Percentiles rank a stretch among this genome's conserved stretches.
Conservation (phyloP, 64 coral and sea anemone genomes). For the Montipora sp. region DNA sequence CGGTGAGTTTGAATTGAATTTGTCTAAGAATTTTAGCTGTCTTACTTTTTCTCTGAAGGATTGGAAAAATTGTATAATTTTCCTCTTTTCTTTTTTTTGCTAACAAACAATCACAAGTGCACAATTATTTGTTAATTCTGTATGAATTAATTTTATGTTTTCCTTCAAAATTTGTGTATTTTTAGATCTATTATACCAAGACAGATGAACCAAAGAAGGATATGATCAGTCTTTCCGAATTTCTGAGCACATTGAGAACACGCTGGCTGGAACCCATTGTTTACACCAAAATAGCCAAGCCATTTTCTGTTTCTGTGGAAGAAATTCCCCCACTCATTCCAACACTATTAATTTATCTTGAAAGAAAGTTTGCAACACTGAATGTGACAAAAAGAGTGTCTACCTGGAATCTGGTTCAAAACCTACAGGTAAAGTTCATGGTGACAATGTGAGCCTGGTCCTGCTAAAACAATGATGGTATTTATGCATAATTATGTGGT, state of each 20-base stretch:
- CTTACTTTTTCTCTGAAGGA: too few species aligned
- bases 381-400: neutral
- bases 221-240: neutral
- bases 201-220: neutral
- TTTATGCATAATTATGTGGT: neutral
- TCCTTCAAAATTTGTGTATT: neutral
- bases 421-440: neutral
- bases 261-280: neutral
- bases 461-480: neutral
- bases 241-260: neutral
- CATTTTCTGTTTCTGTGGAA: neutral
- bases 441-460: neutral
- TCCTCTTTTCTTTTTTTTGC: too few species aligned
- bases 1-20: too few species aligned
- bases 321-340: neutral
- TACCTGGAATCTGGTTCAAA: neutral
- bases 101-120: too few species aligned
- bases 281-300: neutral
- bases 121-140: too few species aligned
- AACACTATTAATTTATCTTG: neutral
- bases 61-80: too few species aligned
- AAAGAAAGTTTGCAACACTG: neutral
- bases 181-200: neutral
- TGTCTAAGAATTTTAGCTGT: too few species aligned
- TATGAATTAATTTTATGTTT: neutral